phyloP scores from a whole-genome alignment of 2,888 invertebrate genomes.

The Himalopsyche tibetana region DNA sequence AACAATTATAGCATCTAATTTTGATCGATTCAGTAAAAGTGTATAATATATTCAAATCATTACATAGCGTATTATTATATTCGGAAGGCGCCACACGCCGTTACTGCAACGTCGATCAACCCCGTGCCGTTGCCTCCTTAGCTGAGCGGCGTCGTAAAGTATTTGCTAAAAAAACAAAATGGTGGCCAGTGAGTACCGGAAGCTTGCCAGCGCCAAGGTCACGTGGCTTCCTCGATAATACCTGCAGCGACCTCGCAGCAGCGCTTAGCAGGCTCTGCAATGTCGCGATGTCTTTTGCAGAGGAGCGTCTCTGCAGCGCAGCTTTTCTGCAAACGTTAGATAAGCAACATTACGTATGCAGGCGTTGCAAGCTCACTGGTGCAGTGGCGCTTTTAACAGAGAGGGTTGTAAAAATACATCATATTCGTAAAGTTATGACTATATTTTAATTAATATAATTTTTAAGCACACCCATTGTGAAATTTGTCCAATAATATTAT shows the following conservation, averaged over 20 bases:
- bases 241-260: constrained; percentile 13
- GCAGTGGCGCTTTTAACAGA: neutral
- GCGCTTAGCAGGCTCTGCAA: constrained; percentile 29
- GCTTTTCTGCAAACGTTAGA: constrained; percentile 41
- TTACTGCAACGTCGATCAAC: constrained; percentile 41
- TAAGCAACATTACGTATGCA: neutral
- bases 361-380: neutral
- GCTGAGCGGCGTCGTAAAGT: neutral
- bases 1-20: too few species aligned
- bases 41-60: neutral
- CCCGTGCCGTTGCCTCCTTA: constrained; percentile 3
- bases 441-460: neutral
- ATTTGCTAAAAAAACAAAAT: neutral
- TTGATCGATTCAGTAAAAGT: neutral
- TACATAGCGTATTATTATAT: neutral
- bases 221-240: neutral
- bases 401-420: neutral
- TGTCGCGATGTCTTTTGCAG: constrained; percentile 28
- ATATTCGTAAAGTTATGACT: neutral
- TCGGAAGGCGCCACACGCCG: neutral
- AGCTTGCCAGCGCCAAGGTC: constrained; percentile 2
- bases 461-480: neutral
- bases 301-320: neutral
- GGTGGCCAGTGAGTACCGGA: neutral
- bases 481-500: neutral